These are phyloP conservation scores for Beaufortia kweichowensis DNA, from an alignment of 2,113 vertebrate genomes.

Conservation along the genomic window DNA sequence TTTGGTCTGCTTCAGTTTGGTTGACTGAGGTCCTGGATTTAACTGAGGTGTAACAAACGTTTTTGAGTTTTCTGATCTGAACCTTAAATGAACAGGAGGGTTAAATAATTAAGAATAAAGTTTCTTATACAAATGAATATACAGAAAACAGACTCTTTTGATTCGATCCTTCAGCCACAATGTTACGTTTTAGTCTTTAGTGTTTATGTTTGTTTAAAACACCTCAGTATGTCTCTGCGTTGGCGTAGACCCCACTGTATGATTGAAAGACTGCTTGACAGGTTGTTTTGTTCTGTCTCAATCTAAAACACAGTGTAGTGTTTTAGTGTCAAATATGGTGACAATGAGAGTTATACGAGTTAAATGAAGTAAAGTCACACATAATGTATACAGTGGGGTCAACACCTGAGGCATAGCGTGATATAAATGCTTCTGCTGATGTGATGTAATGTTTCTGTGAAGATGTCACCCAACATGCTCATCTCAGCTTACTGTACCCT, in stretches of 20 bases:
- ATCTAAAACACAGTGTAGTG: not conserved
- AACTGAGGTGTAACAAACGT: conserved; percentile 43
- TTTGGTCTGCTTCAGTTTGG: conserved; percentile 23
- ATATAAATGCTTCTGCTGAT: not conserved
- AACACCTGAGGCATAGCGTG: not conserved
- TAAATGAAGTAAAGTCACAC: not conserved
- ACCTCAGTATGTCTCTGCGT: not conserved
- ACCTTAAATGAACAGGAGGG: not conserved
- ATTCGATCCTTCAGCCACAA: not conserved
- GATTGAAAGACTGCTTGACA: not conserved
- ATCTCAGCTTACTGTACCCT: conserved; percentile 63
- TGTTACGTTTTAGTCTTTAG: no score
- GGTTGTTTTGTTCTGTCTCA: not conserved
- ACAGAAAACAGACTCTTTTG: not conserved
- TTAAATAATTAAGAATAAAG: no score
- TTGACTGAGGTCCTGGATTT: conserved; percentile 38
- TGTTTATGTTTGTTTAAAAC: conserved; percentile 25
- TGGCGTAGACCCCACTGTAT: not conserved
- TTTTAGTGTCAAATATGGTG: no score
- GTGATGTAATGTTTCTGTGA: conserved; percentile 37
- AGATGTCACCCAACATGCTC: conserved; percentile 51
- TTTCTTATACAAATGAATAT: no score
- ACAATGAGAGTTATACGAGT: no score
- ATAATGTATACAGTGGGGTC: not conserved
- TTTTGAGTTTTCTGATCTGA: not conserved